Base-by-base conservation (phyloP, 2,888 invertebrate genomes). In the Cheilosia pagana region DNA sequence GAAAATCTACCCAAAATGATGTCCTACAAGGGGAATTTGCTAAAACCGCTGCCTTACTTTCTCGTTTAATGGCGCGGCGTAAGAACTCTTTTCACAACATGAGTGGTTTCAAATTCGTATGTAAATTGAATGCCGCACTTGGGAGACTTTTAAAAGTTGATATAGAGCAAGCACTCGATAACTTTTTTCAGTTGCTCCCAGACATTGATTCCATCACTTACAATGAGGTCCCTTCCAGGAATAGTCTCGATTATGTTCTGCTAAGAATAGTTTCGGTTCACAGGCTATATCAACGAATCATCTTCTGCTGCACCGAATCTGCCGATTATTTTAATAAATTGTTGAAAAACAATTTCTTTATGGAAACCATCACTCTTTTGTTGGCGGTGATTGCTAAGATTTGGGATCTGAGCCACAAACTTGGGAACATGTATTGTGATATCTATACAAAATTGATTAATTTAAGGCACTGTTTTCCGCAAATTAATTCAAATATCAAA, bases 61-160 rank as follows among this genome's bases (percentile, higher is more conserved):
- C 90, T 1, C 89, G 91, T 1, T 82, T 92, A 0, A 90, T 91
- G 88, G 91, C 91, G 0, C 89, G 91, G 0, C 89, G 91, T 0
- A 90, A 90, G 67, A 91, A 90, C 67, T 92, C 92, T 0, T 92
- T 92, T 78, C 88, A 86, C 1, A 87, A 87, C 19, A 89, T 91
- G 89, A 88, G 87, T 8, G 91, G 91, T 1, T 92, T 90, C 71
- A 89, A 90, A 21, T 76, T 88, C 2, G 78, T 91, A 3, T 88
- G 89, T 21, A 92, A 92, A 74, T 72, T 91, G 2, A 91, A 91
- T 67, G 39, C 90, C 1, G 89, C 90, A 0, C 87, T 91, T 0
- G 90, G 90, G 10, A 90, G 91, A 0, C 72, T 91, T 2, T 68
- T 91, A 1, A 89, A 89, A 3, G 68, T 91, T 2, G 90, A 91